A percentile compares a stretch with the other conserved stretches of the same genome.
phyloP scores from a whole-genome alignment of 2,113 vertebrate genomes.

The Dasypus novemcinctus region DNA sequence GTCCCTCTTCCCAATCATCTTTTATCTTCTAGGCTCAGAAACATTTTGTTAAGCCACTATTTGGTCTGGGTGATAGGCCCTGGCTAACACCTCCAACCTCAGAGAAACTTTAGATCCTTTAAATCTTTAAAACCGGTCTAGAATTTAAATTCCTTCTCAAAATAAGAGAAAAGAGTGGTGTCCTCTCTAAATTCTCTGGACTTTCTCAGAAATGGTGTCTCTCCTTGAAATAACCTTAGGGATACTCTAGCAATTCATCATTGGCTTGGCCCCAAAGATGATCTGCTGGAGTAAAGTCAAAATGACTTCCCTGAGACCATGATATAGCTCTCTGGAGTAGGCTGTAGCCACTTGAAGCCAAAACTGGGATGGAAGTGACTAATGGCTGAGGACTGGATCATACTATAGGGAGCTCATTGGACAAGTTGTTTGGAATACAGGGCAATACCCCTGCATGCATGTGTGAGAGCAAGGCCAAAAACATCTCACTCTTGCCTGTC shows the following conservation, averaged over 20 bases:
- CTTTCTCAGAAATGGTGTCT: not conserved
- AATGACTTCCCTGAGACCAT: not conserved
- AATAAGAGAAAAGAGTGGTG: not conserved
- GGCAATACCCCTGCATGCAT: not conserved
- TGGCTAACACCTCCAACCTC: not conserved
- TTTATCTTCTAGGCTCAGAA: not conserved
- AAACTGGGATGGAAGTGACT: not conserved
- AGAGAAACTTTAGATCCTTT: not conserved
- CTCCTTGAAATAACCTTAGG: not conserved
- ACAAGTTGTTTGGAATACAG: constrained; percentile 9
- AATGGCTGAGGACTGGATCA: not conserved
- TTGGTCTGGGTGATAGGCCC: not conserved
- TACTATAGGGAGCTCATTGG: not conserved
- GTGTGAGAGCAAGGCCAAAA: not conserved
- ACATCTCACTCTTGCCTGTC: not conserved
- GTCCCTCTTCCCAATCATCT: not conserved
- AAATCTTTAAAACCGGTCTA: not conserved
- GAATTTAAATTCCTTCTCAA: not conserved
- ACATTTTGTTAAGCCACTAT: not conserved
- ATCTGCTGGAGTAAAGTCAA: not conserved
- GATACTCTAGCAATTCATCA: not conserved
- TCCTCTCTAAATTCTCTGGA: not conserved
- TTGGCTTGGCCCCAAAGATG: not conserved
- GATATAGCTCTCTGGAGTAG: not conserved
- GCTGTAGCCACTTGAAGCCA: not conserved